Conservation (phyloP, 1,140 invertebrate species). For the Teleopsis dalmanni region DNA sequence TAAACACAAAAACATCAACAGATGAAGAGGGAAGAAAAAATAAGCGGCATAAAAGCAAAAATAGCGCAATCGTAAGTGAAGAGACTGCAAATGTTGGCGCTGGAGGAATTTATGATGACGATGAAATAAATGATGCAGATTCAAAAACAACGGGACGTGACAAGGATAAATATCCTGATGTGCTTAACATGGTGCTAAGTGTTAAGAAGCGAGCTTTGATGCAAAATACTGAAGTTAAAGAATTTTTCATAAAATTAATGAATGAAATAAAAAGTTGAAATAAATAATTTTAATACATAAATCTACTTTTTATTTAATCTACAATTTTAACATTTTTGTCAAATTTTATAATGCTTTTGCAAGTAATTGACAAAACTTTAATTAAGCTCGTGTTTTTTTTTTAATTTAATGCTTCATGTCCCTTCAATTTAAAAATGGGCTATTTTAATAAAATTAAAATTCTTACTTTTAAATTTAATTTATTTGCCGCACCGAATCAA, state of each 20-base stretch:
- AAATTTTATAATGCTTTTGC: background rate
- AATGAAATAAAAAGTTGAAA: constrained; percentile 10
- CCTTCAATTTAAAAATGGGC: too few species aligned
- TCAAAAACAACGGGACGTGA: constrained; percentile 19
- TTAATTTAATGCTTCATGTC: too few species aligned
- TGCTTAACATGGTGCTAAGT: constrained; percentile 32
- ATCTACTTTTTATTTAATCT: background rate
- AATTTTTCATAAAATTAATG: constrained; percentile 16
- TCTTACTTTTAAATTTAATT: too few species aligned
- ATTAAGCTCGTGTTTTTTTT: too few species aligned
- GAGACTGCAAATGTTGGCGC: background rate
- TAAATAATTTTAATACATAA: background rate
- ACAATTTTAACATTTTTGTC: background rate
- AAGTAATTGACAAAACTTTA: too few species aligned
- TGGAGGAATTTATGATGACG: constrained; percentile 14
- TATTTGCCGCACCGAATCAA: too few species aligned
- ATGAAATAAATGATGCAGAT: constrained; percentile 21
- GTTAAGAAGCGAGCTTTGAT: constrained; percentile 31
- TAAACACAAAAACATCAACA: constrained; percentile 18
- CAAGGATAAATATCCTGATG: constrained; percentile 32
- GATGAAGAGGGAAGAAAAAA: background rate
- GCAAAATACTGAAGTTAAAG: constrained; percentile 33
- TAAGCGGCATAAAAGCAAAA: constrained; percentile 18
- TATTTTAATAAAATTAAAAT: too few species aligned
- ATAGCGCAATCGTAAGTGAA: constrained; percentile 6